Base-by-base conservation (phyloP, 2,797 vertebrate genomes). In the Limnodromus scolopaceus region DNA sequence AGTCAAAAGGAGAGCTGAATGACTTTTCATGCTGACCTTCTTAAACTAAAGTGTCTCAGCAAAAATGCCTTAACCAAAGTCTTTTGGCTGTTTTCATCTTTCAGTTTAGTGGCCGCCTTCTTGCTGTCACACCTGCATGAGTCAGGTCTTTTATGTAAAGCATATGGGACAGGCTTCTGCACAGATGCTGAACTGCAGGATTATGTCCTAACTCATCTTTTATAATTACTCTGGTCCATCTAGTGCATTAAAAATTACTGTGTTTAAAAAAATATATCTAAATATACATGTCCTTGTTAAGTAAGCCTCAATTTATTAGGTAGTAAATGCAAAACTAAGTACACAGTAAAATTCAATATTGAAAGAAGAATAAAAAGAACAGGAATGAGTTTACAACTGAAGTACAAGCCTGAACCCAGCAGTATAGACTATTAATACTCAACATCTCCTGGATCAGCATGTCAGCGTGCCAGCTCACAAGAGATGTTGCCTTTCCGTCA, bases 21-120 rank as follows among this genome's bases (percentile, higher is more conserved):
- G 83, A 92, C 77, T 84, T 95, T 94, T 89, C 32, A 32, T 60
- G 45, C 39, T 96, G 80, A 89, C 92, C 83, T 96, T 88, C 77
- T 90, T 89, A 84, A 94, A 88, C 20, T 38, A 10, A 58, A 89
- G 41, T 38, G 20, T 71, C 77, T 87, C 63, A 84, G 45, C 38
- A 45, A 78, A 93, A 96, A 84, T 87, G 36, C 75, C 20, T 77
- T 87, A 84, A 79, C 77, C 39, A n/a, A 82, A 10, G 8, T 46
- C 39, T 94, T 84, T 49, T 22, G 36, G 6, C n/a, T 87, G 48
- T 82, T 89, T 95, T 91, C 38, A 24, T 88, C 53, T 96, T 74
- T 36, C 46, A 49, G 32, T 87, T 96, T 64, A 87, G 75, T 80
- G 78, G 77, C 84, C 70, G 54, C 84, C 64, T 15, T 84, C 53